phyloP scores from a whole-genome alignment of 2,113 vertebrate species.

The Cervus canadensis region DNA sequence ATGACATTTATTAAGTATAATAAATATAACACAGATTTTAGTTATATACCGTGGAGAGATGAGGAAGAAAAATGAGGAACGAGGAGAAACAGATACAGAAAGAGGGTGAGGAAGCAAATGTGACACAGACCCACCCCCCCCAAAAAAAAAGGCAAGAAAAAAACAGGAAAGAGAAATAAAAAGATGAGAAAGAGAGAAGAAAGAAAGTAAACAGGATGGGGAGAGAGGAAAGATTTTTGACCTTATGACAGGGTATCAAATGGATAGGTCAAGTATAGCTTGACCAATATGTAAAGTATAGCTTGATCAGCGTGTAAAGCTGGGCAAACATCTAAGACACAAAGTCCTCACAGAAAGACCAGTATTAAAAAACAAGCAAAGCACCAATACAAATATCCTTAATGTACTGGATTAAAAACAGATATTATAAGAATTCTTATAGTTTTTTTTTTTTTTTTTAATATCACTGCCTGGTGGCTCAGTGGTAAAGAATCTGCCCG shows the following conservation, averaged over 20 bases:
- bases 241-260: not conserved
- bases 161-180: not conserved
- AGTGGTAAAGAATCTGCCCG: not conserved
- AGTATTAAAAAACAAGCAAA: not conserved
- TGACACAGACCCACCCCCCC: not conserved
- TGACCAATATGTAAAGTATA: not conserved
- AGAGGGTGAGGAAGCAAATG: not conserved
- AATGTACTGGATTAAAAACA: not conserved
- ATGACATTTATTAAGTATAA: not conserved
- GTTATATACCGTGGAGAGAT: not conserved
- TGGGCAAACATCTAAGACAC: not conserved
- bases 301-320: not conserved
- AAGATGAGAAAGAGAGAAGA: not conserved
- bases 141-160: not conserved
- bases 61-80: not conserved
- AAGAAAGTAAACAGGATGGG: not conserved
- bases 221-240: not conserved
- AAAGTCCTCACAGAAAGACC: not conserved
- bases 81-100: not conserved
- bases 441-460: fast-evolving
- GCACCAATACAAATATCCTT: not conserved
- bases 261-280: not conserved
- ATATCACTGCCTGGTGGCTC: not conserved
- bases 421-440: not conserved
- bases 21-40: not conserved